Base-by-base conservation (phyloP, 1,140 invertebrate species). In the Dendroctonus ponderosae region DNA sequence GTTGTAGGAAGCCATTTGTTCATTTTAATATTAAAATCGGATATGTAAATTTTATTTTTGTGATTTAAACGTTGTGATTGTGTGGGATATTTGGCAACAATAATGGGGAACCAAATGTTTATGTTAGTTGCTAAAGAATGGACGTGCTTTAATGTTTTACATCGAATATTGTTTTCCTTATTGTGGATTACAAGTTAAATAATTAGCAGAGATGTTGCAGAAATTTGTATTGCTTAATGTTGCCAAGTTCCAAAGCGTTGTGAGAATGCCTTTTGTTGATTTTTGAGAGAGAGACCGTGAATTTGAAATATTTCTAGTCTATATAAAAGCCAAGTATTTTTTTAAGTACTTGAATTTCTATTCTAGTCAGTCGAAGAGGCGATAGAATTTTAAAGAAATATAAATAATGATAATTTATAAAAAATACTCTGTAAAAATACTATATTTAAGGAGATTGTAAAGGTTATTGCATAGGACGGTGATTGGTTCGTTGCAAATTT, bases 271-370 rank as follows among this genome's bases (percentile, higher is more conserved):
- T 63, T 38, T 26, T 46, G 8, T 65, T 42, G n/a, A 43, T 42
- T 66, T 59, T 50, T 37, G 5, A 37, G 42, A 52, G 43, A 56
- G 60, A 69, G 59, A 64, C 58, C 15, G 51, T 63, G 62, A 49
- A 65, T 38, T 60, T 60, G 56, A 58, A 67, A 67, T 70, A 68
- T 66, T 66, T 74, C 70, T 74, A 74, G 72, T 74, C 72, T 65
- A 62, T 65, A 65, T 52, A 70, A 69, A 67, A 60, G 67, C 51
- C 62, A 65, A 69, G 68, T 73, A 70, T 71, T 71, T 73, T 72
- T 72, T 73, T 67, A 61, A 56, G 70, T 73, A 72, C 69, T 71
- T 69, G 69, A 67, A 52, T 66, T 49, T 67, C 37, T 57, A 66
- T 66, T 72, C 69, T 71, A 72, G 71, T 73, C 70, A 71, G 54